Evolutionary conservation across 1,140 invertebrate genomes (phyloP).

Genomic region (Platyscapa corneri): DNA sequence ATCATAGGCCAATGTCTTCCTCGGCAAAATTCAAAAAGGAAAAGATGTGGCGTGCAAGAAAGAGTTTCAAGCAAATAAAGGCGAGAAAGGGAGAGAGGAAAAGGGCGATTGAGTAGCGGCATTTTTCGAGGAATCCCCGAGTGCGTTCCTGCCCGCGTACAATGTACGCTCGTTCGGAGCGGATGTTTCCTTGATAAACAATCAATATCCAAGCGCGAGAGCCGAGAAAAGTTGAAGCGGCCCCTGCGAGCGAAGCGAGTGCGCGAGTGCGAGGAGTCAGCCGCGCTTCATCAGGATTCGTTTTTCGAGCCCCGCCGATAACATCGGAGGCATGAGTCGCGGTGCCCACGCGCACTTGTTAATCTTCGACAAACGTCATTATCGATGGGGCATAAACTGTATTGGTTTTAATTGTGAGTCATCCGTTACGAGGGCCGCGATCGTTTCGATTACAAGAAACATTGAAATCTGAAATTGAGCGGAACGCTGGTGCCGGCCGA

Average conservation of each 20-base stretch:
- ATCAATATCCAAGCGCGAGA: slow-evolving; percentile 21
- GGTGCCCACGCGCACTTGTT: not conserved
- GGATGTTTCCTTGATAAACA: slow-evolving; percentile 41
- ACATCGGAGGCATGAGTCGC: not conserved
- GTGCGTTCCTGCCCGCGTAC: not conserved
- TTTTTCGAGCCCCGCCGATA: not conserved
- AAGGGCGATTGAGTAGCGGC: not conserved
- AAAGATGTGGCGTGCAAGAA: too few relatives aligned
- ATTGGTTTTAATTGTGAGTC: slow-evolving; percentile 1
- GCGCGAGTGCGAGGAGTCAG: not conserved
- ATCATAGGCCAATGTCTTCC: not conserved
- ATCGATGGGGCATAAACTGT: not conserved
- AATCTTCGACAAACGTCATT: not conserved
- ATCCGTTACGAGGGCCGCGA: not conserved
- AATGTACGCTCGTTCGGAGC: not conserved
- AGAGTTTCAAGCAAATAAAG: slow-evolving; percentile 4
- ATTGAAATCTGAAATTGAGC: slow-evolving; percentile 16
- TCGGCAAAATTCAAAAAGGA: not conserved
- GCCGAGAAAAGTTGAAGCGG: not conserved
- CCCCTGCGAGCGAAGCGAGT: too few relatives aligned
- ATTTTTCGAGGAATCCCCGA: not conserved
- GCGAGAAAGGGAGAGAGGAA: not conserved
- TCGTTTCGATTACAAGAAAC: not conserved
- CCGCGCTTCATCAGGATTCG: not conserved
- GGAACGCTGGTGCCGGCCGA: not conserved